These are phyloP conservation scores for Mylabris phalerata DNA, from an alignment of 1,140 invertebrate species.

Conservation along the genomic window DNA sequence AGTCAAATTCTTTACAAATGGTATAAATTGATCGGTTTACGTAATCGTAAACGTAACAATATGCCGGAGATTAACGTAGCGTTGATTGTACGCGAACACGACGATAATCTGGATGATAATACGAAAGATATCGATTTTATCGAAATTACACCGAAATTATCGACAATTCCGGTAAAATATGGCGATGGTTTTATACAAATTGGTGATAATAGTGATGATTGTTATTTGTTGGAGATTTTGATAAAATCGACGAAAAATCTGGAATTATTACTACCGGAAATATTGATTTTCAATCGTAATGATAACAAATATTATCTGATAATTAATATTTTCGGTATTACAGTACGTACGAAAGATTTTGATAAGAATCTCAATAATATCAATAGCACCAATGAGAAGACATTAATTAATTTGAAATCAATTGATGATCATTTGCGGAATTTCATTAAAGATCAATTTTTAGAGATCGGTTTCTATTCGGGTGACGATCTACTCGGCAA, in stretches of 20 bases:
- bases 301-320: slow-evolving; percentile 30
- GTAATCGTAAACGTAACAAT: slow-evolving; percentile 41
- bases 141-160: slow-evolving; percentile 14
- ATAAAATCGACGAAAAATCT: slow-evolving; percentile 29
- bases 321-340: slow-evolving; percentile 35
- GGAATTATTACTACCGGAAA: slow-evolving; percentile 33
- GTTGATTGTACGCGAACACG: slow-evolving; percentile 43
- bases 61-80: slow-evolving; percentile 46
- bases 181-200: slow-evolving; percentile 17
- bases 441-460: slow-evolving; percentile 30
- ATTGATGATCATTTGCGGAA: slow-evolving; percentile 22
- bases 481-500: slow-evolving; percentile 28
- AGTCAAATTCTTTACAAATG: slow-evolving; percentile 38
- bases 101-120: neutral
- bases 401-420: slow-evolving; percentile 34
- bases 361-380: slow-evolving; percentile 26
- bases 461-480: slow-evolving; percentile 29
- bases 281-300: slow-evolving; percentile 29
- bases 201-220: neutral
- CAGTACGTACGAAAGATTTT: slow-evolving; percentile 36
- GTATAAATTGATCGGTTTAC: slow-evolving; percentile 46
- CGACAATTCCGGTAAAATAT: slow-evolving; percentile 34
- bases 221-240: slow-evolving; percentile 26
- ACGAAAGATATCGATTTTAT: neutral
- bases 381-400: slow-evolving; percentile 32